phyloP scores from a whole-genome alignment of 64 coral and sea anemone genomes.

The Pocillopora verrucosa region DNA sequence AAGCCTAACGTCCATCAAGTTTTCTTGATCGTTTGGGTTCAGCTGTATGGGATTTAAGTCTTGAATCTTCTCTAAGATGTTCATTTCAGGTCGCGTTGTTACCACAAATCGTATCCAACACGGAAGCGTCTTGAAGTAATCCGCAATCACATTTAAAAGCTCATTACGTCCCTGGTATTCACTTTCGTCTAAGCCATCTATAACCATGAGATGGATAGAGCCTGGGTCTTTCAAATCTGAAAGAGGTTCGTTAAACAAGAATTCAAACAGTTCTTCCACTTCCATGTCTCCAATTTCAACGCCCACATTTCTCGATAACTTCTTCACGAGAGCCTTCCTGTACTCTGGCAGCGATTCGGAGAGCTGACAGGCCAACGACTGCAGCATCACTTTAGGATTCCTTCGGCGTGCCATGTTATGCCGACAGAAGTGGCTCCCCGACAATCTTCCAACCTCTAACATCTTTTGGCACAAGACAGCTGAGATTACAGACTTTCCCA shows the following conservation, averaged over 20 bases:
- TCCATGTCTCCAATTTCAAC: constrained; percentile 23
- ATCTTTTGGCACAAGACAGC: constrained; percentile 35
- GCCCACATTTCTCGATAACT: constrained; percentile 36
- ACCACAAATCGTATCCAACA: constrained; percentile 26
- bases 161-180: constrained; percentile 10
- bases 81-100: constrained; percentile 47
- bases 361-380: constrained; percentile 53
- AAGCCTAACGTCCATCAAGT: background rate
- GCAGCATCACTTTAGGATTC: constrained; percentile 55
- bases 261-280: constrained; percentile 45
- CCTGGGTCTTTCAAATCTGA: background rate
- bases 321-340: constrained; percentile 32
- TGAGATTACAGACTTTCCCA: constrained; percentile 71
- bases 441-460: constrained; percentile 12
- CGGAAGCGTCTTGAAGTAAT: constrained; percentile 14
- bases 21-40: background rate
- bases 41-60: background rate
- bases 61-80: background rate
- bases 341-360: constrained; percentile 38
- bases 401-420: constrained; percentile 47
- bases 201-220: constrained; percentile 25
- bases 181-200: constrained; percentile 44
- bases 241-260: constrained; percentile 49
- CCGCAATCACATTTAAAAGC: constrained; percentile 4
- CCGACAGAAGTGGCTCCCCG: constrained; percentile 66